These are phyloP conservation scores for Noctua janthina DNA, from an alignment of 2,888 invertebrate species.

Conservation along the genomic window DNA sequence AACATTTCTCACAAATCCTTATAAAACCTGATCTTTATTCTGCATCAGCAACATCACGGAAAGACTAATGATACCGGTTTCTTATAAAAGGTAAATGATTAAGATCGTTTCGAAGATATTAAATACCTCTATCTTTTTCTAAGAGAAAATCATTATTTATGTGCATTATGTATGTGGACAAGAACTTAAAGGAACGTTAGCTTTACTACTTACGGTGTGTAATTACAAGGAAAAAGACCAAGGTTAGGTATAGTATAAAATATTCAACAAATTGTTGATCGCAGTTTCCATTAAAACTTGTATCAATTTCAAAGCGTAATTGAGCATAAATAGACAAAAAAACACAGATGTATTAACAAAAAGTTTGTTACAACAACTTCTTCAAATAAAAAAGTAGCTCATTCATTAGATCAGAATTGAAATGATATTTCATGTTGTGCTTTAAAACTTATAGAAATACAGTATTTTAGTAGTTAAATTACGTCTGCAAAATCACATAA, in stretches of 20 bases:
- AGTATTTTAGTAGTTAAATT: background rate
- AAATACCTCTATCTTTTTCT: constrained; percentile 5
- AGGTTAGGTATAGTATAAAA: background rate
- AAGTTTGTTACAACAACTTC: background rate
- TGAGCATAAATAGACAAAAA: background rate
- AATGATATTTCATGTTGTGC: background rate
- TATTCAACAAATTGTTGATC: background rate
- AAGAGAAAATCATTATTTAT: constrained; percentile 2
- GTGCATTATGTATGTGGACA: background rate
- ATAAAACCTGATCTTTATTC: background rate
- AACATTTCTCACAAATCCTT: background rate
- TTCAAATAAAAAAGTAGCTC: background rate
- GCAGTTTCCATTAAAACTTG: constrained; percentile 1
- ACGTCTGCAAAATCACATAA: background rate
- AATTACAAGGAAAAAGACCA: constrained; percentile 30
- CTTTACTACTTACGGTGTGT: background rate
- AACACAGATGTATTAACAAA: background rate
- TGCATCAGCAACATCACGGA: background rate
- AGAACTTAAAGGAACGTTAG: background rate
- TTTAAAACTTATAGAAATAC: background rate
- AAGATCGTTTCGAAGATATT: constrained; percentile 25
- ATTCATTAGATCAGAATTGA: background rate
- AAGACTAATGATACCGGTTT: constrained; percentile 44
- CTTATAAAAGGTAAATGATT: constrained; percentile 15
- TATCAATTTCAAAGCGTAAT: background rate